These are phyloP conservation scores for Drosophila sturtevanti DNA, from an alignment of 1,140 invertebrate genomes.

Conservation along the genomic window DNA sequence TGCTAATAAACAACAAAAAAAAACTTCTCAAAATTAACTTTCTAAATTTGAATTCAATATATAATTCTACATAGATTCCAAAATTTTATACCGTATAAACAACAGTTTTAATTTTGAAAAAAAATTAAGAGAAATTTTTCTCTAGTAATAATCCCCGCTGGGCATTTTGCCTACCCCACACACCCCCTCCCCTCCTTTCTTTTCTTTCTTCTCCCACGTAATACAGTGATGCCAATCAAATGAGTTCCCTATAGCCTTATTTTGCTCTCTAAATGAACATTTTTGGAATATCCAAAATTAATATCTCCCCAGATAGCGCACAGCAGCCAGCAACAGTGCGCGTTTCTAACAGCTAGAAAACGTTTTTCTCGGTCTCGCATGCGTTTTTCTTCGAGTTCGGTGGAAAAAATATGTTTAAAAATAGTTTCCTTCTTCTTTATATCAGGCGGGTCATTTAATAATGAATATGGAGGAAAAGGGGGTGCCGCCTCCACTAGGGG, in stretches of 20 bases:
- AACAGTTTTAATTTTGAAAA: neutral
- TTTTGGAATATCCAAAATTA: constrained; percentile 64
- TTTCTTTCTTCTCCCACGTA: neutral
- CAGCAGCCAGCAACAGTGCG: neutral
- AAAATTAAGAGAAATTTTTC: neutral
- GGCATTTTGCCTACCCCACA: neutral
- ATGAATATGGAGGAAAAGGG: constrained; percentile 7
- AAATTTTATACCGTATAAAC: neutral
- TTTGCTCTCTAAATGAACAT: constrained; percentile 13
- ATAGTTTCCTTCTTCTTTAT: constrained; percentile 61
- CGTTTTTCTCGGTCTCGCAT: neutral
- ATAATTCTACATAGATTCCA: too few relatives aligned
- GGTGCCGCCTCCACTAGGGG: neutral
- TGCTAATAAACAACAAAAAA: too few relatives aligned
- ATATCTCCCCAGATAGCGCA: constrained; percentile 30
- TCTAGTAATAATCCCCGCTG: neutral
- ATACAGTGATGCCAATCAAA: too few relatives aligned
- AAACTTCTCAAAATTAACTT: too few relatives aligned
- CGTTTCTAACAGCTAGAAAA: neutral
- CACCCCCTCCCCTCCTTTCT: neutral
- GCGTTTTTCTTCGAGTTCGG: constrained; percentile 10
- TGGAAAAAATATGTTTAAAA: constrained; percentile 67
- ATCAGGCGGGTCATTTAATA: constrained; percentile 18
- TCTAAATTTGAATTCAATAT: too few relatives aligned
- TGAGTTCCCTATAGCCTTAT: neutral